Evolutionary conservation across 1,140 invertebrate genomes (phyloP).

Genomic region (Diachasmimorpha longicaudata): DNA sequence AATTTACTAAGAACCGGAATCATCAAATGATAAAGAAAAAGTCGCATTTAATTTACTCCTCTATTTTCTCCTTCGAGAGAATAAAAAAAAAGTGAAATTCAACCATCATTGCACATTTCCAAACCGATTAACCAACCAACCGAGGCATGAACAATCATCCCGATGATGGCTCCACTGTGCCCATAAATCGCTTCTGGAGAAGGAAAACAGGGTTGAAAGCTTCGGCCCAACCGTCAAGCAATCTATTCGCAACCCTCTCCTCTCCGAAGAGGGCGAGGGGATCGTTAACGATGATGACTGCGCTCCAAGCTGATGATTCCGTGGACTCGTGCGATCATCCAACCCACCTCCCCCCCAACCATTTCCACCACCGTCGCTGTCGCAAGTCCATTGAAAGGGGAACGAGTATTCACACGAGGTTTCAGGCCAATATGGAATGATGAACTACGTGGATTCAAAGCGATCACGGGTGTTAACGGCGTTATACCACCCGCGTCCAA

Average conservation of each 20-base stretch:
- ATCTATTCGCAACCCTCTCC: background rate
- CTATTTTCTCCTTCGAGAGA: too few relatives aligned
- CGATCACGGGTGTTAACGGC: conserved; percentile 60
- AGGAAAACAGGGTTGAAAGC: background rate
- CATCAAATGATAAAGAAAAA: too few relatives aligned
- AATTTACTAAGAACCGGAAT: too few relatives aligned
- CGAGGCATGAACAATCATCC: background rate
- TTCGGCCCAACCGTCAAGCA: background rate
- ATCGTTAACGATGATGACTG: conserved; percentile 52
- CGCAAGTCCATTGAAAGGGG: conserved; percentile 11
- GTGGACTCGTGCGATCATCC: conserved; percentile 30
- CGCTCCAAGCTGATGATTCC: conserved; percentile 39
- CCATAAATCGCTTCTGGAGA: background rate
- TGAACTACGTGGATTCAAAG: conserved; percentile 62
- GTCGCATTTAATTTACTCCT: too few relatives aligned
- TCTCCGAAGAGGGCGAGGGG: conserved; percentile 16
- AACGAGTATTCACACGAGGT: conserved; percentile 15
- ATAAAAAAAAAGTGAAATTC: too few relatives aligned
- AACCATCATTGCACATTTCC: background rate
- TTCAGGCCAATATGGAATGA: conserved; percentile 51
- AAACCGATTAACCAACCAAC: background rate
- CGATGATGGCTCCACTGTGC: background rate
- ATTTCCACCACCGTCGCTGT: background rate
- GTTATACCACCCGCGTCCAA: conserved; percentile 47
- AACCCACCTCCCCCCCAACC: background rate